phyloP scores from a whole-genome alignment of 2,888 invertebrate species.

The Chromoteleia sp. region DNA sequence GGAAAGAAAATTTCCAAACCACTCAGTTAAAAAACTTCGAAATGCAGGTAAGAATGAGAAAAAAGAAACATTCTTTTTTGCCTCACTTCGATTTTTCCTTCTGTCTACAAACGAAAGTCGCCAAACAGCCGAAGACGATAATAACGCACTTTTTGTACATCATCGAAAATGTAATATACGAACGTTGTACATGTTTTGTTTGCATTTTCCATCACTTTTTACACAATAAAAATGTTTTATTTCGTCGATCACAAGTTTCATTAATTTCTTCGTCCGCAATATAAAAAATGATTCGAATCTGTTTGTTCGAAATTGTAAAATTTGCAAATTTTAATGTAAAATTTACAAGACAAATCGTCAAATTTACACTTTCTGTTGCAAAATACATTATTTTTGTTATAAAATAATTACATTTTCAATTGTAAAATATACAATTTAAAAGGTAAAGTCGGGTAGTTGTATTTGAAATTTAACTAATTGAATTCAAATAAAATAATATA shows the following conservation, averaged over 20 bases:
- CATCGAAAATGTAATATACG: constrained; percentile 39
- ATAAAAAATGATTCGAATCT: not conserved
- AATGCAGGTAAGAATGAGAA: not conserved
- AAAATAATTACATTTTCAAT: no score
- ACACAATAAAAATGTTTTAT: constrained; percentile 45
- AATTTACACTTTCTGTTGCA: no score
- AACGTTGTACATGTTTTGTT: constrained; percentile 42
- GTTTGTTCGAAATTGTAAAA: no score
- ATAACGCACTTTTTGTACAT: constrained; percentile 17
- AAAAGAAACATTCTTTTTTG: not conserved
- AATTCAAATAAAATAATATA: no score
- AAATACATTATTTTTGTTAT: no score
- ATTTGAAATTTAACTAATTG: no score
- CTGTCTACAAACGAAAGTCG: constrained; percentile 3
- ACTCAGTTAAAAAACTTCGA: no score
- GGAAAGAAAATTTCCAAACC: no score
- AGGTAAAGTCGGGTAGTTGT: no score
- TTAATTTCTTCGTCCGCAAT: not conserved
- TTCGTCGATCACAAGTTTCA: constrained; percentile 21
- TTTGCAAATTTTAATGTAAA: no score
- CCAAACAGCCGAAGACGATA: not conserved
- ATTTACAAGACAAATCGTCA: no score
- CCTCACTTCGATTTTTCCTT: constrained; percentile 6
- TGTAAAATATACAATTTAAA: no score
- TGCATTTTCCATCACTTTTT: constrained; percentile 29